Conservation (phyloP, 2,797 vertebrate genomes). For the Carapus acus region DNA sequence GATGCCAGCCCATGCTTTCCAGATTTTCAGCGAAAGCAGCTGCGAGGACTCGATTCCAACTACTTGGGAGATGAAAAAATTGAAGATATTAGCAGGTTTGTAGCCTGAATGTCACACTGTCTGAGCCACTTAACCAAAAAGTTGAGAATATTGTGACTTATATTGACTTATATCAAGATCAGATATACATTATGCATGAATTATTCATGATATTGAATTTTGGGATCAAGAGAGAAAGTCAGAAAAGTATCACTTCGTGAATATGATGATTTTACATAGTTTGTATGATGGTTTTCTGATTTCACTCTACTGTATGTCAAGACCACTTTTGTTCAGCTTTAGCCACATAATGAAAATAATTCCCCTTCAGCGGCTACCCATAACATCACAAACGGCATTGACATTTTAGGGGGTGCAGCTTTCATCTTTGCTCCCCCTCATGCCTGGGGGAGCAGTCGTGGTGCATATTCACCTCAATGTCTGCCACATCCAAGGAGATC, state of each 20-base stretch:
- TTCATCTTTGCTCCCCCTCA: constrained; percentile 50
- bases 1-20: constrained; percentile 91
- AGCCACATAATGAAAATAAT: constrained; percentile 68
- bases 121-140: constrained; percentile 15
- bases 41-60: constrained; percentile 90
- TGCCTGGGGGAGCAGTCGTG: constrained; percentile 33
- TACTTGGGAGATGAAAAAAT: constrained; percentile 94
- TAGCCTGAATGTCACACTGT: constrained; percentile 65
- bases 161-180: no score
- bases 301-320: constrained; percentile 63
- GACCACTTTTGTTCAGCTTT: constrained; percentile 64
- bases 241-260: no score
- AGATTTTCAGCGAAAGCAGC: constrained; percentile 94
- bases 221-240: no score
- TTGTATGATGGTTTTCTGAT: constrained; percentile 44
- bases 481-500: constrained; percentile 32
- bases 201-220: no score
- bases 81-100: constrained; percentile 94
- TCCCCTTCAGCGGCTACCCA: constrained; percentile 53
- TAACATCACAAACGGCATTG: constrained; percentile 55
- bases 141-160: constrained; percentile 28
- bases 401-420: constrained; percentile 47
- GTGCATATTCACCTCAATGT: constrained; percentile 36
- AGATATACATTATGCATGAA: no score
- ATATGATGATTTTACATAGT: no score